A percentile compares a stretch with the other conserved stretches of the same genome.
Conservation (phyloP, 2,888 invertebrate species). For the Plusia festucae region DNA sequence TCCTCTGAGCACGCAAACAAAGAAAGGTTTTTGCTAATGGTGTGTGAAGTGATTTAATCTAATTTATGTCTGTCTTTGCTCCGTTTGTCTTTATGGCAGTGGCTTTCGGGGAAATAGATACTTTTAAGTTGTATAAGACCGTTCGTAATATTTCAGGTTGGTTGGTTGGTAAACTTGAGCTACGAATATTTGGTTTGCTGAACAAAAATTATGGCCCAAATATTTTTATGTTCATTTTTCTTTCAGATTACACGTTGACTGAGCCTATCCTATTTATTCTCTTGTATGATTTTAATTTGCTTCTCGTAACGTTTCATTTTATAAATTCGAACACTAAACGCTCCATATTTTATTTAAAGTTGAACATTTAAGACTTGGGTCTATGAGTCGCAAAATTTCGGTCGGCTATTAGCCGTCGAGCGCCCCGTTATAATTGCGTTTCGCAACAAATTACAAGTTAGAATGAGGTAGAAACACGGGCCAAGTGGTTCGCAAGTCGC, state of each 20-base stretch:
- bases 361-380: conserved; percentile 45
- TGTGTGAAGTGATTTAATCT: conserved; percentile 82
- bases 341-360: conserved; percentile 57
- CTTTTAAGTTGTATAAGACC: conserved; percentile 64
- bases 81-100: conserved; percentile 69
- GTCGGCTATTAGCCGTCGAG: conserved; percentile 73
- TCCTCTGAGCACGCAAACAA: conserved; percentile 60
- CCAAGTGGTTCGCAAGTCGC: conserved; percentile 69
- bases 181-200: conserved; percentile 25
- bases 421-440: conserved; percentile 81
- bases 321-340: conserved; percentile 34
- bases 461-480: conserved; percentile 72
- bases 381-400: conserved; percentile 58
- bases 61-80: conserved; percentile 72
- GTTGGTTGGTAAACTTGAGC: conserved; percentile 45
- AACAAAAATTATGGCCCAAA: conserved; percentile 22
- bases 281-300: neutral
- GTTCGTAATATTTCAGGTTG: conserved; percentile 49
- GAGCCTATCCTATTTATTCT: conserved; percentile 3
- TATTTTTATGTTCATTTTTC: conserved; percentile 3
- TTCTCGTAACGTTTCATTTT: conserved; percentile 17
- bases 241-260: neutral
- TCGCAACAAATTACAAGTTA: conserved; percentile 84
- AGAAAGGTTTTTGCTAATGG: conserved; percentile 75
- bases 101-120: conserved; percentile 60